phyloP scores from a whole-genome alignment of 2,113 vertebrate species.

The Phylloscopus trochilus region DNA sequence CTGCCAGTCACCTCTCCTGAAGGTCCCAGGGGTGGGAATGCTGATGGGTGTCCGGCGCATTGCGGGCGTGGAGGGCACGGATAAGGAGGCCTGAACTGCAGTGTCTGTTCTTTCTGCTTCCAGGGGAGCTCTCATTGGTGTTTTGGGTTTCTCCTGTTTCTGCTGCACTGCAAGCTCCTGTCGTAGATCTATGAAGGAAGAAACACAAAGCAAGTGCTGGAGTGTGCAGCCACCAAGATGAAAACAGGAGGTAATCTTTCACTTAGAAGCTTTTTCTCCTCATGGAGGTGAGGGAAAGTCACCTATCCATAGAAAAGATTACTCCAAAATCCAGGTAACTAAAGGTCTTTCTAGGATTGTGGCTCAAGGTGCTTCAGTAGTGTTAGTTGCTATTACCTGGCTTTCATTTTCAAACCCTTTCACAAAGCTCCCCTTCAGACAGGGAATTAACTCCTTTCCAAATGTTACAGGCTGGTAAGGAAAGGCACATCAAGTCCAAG shows the following conservation, averaged over 20 bases:
- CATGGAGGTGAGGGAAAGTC: not conserved
- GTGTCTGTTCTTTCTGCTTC: slow-evolving; percentile 77
- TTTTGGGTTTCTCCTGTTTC: slow-evolving; percentile 87
- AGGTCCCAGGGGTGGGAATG: slow-evolving; percentile 73
- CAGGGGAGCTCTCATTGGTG: slow-evolving; percentile 61
- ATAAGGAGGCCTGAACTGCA: slow-evolving; percentile 70
- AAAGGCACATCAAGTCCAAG: not conserved
- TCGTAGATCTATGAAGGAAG: slow-evolving; percentile 79
- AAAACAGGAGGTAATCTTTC: not conserved
- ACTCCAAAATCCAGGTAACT: not conserved
- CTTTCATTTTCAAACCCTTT: not conserved
- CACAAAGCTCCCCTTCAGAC: not conserved
- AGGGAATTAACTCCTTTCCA: not conserved
- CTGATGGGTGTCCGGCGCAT: slow-evolving; percentile 61
- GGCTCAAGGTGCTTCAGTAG: not conserved
- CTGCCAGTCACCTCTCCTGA: slow-evolving; percentile 76
- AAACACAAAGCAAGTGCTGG: not conserved
- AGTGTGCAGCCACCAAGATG: not conserved
- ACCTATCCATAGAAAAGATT: not conserved
- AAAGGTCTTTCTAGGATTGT: not conserved
- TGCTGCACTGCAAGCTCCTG: slow-evolving; percentile 95
- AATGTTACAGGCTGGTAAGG: not conserved
- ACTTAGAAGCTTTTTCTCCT: not conserved
- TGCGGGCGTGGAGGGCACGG: slow-evolving; percentile 75
- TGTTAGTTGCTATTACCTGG: not conserved